Evolutionary conservation across 2,888 invertebrate species (phyloP).

Genomic region (Cryptocheilus praepositus): DNA sequence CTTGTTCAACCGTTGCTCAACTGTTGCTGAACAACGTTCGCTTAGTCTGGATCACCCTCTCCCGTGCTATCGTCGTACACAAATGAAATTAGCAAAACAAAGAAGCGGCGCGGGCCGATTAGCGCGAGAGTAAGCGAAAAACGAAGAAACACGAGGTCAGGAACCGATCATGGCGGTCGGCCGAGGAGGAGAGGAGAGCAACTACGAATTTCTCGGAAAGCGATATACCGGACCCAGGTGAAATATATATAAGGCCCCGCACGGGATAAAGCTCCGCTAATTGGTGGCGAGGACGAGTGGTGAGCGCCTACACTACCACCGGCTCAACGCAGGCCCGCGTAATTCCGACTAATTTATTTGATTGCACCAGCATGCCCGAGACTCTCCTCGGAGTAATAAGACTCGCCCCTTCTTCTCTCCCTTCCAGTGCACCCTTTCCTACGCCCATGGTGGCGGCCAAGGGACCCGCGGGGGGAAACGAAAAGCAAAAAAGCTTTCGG

Average conservation of each 20-base stretch:
- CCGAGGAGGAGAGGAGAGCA: constrained; percentile 7
- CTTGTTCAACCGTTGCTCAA: no score
- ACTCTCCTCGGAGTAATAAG: constrained; percentile 50
- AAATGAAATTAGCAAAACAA: background rate
- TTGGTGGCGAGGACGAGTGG: constrained; percentile 56
- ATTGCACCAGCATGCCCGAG: constrained; percentile 57
- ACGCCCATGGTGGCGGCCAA: background rate
- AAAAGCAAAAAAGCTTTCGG: no score
- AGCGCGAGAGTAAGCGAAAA: no score
- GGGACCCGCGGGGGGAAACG: no score
- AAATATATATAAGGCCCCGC: constrained; percentile 42
- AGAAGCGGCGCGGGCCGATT: constrained; percentile 1
- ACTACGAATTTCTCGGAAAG: constrained; percentile 48
- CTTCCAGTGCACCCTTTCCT: constrained; percentile 1
- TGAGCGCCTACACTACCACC: constrained; percentile 41
- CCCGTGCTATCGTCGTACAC: no score
- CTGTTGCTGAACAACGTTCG: no score
- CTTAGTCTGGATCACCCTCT: no score
- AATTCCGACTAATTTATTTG: constrained; percentile 68
- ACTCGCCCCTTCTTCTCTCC: constrained; percentile 37
- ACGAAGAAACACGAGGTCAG: no score
- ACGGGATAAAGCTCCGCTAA: constrained; percentile 60
- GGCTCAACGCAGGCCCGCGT: constrained; percentile 50
- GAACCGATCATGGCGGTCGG: constrained; percentile 9
- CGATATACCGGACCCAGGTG: constrained; percentile 33